Evolutionary conservation across 2,113 vertebrate species (phyloP), one percentile per base, ranked within the genome.

Genomic region (Rattus rattus): DNA sequence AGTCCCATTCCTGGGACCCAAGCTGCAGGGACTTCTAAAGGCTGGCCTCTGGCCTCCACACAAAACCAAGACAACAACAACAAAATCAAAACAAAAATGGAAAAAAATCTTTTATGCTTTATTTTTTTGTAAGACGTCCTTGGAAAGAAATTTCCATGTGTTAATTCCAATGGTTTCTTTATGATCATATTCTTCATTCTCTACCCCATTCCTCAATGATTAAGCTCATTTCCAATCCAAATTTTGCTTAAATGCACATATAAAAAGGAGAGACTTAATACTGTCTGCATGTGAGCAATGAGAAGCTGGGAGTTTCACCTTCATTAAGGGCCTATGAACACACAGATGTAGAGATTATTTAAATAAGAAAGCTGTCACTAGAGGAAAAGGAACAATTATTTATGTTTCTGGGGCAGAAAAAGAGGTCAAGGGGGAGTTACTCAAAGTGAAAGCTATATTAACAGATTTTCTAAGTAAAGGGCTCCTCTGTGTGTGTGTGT

Each of bases 351-450:
- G 52, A 91, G 72, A 92, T 96, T 95, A 96, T 85, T 97, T 96
- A 95, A 97, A 92, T 91, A 73, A 95, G 88, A 94, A 92, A 95
- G 85, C 30, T 24, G 43, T 81, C 77, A 95, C 67, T 92, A 94
- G 67, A 93, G 43, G 67, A 81, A 96, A 93, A 96, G 96, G 91
- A 95, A 95, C 73, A 92, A 96, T 93, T 96, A 96, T 95, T 96
- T 98, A 96, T 97, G 97, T 98, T 98, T 97, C 97, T 98, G 84
- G 97, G 96, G 94, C 97, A 97, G 96, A 96, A 97, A 97, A 98
- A 94, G 97, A 98, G 97, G 97, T 94, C 96, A 97, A 93, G 91
- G 83, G 95, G 94, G 95, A 96, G 89, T 93, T 61, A 90, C 88
- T 94, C 61, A 92, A 75, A 72, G 85, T 80, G 81, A 61, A 96